These are phyloP conservation scores for Brenthis ino DNA, from an alignment of 2,888 invertebrate species.

Conservation along the genomic window DNA sequence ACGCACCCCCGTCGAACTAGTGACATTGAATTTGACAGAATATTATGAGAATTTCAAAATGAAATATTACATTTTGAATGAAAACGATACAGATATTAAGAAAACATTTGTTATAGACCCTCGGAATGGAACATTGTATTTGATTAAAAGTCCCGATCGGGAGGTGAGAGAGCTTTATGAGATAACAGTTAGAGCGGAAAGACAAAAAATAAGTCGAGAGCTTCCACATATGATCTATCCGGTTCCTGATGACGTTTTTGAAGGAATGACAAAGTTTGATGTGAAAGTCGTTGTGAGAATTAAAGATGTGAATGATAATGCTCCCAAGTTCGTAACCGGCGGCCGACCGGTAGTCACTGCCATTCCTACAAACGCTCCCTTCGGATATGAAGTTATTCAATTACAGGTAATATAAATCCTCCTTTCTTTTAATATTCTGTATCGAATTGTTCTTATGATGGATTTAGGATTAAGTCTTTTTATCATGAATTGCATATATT, in stretches of 20 bases:
- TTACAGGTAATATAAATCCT: slow-evolving; percentile 79
- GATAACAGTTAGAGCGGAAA: slow-evolving; percentile 75
- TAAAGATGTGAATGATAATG: slow-evolving; percentile 91
- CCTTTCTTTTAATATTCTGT: background rate
- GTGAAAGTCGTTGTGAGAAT: slow-evolving; percentile 90
- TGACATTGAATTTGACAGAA: slow-evolving; percentile 89
- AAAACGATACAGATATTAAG: slow-evolving; percentile 82
- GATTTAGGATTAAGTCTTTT: no score
- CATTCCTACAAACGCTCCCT: slow-evolving; percentile 90
- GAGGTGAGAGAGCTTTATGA: slow-evolving; percentile 87
- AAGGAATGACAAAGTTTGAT: slow-evolving; percentile 88
- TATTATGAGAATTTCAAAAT: slow-evolving; percentile 84
- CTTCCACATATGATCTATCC: slow-evolving; percentile 90
- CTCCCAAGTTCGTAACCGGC: slow-evolving; percentile 88
- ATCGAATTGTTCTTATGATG: background rate
- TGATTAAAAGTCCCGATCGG: slow-evolving; percentile 88
- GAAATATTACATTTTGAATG: slow-evolving; percentile 84
- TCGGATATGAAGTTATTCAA: slow-evolving; percentile 90
- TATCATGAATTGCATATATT: no score
- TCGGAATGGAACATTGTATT: slow-evolving; percentile 88
- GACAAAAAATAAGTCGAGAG: slow-evolving; percentile 84
- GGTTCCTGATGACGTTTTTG: slow-evolving; percentile 86
- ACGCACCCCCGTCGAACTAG: slow-evolving; percentile 86
- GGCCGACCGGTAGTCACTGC: slow-evolving; percentile 92
- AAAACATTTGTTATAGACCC: slow-evolving; percentile 88